Evolutionary conservation across 2,888 invertebrate genomes (phyloP), one percentile per base, ranked within the genome.

Genomic region (Tetheella fluctuosa): DNA sequence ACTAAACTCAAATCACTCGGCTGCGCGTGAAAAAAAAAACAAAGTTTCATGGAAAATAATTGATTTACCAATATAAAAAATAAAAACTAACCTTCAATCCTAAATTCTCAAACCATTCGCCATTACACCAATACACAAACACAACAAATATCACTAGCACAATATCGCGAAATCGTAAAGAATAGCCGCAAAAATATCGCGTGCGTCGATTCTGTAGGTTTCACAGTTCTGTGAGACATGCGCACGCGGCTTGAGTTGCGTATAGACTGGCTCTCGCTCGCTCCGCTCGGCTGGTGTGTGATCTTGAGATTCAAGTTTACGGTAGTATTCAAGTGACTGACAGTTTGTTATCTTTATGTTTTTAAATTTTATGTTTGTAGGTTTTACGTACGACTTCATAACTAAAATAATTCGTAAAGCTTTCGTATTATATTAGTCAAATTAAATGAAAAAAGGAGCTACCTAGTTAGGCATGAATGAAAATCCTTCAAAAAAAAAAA

Each of bases 261-360:
- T 57, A 61, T 63, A 73, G 70, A 73, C 73, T 73, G 66, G 64
- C 64, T 64, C 57, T n/a, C n/a, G 57, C 52, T 23, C 12, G 39
- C 37, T 52, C 2, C 12, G 39, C 7, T n/a, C n/a, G n/a, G n/a
- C n/a, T n/a, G n/a, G n/a, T n/a, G n/a, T n/a, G 48, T 59, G 55
- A 55, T 30, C 58, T 52, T 52, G 58, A 17, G 54, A 34, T 62
- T 67, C 70, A 71, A 69, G 71, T 71, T 71, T 67, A 69, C 61
- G 61, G 61, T 15, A 58, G 10, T 65, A 67, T 66, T 68, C 64
- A 60, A 55, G 39, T 10, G 37, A 37, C 34, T 39, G 13, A 10
- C 17, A 3, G 15, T 48, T 42, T 17, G 7, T n/a, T 42, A 42
- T 42, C 42, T n/a, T 42, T n/a, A 42, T 17, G n/a, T 42, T 42